Evolutionary conservation across 2,888 invertebrate species (phyloP), one percentile per base, ranked within the genome.

Genomic region (Magallana nippona): DNA sequence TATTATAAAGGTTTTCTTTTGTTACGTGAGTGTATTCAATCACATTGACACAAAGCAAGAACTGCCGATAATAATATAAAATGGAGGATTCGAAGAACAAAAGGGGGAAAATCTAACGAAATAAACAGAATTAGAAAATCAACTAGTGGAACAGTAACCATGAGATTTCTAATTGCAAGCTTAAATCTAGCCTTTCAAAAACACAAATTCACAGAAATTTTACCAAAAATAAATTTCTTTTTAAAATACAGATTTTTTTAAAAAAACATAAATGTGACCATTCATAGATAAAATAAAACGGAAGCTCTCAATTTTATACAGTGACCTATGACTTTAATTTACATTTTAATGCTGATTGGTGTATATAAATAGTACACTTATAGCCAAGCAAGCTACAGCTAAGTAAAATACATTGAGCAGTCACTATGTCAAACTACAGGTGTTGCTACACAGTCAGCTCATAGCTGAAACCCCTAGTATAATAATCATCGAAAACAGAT

Each of bases 351-450:
- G 71, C 71, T 71, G 71, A 32, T 13, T 15, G 71, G 71, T 71
- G 71, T 71, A 5, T 71, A 71, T 71, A 71, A 71, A 71, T 71
- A 71, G 44, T 44, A 44, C 44, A 44, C 44, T 44, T 44, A 27
- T 71, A 60, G 71, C 71, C 71, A 71, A 71, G 71, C 71, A 71
- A 71, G 71, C 71, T 71, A 71, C 71, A 71, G 22, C 71, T 71
- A 71, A 10, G 71, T 71, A 32, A 44, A 8, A 71, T 71, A 71
- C 27, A 71, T 32, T 71, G 71, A 71, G 71, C 71, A 71, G 22
- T 71, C 22, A 71, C 71, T 71, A 71, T 11, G 32, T 71, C 3
- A 71, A 27, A 32, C 27, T 71, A 71, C 71, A 32, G 27, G 27
- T 27, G 71, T 27, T 44, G 44, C 44, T 44, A 44, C 5, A 44